Conservation (phyloP, 2,888 invertebrate species). For the Corythucha ciliata region DNA sequence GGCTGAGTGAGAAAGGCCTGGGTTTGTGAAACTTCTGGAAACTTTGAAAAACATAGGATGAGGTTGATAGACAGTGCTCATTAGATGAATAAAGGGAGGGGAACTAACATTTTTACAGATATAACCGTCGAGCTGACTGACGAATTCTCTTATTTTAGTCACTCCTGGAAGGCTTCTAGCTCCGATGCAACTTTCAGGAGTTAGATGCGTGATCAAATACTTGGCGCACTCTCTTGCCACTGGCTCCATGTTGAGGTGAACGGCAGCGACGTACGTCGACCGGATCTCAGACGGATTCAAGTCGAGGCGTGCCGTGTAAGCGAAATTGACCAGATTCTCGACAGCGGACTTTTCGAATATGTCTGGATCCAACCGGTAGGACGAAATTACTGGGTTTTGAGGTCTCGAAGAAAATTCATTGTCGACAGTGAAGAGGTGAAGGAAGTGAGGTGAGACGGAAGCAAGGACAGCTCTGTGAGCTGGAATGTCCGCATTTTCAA, state of each 20-base stretch:
- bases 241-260: slow-evolving; percentile 63
- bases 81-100: background rate
- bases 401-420: slow-evolving; percentile 40
- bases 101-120: slow-evolving; percentile 51
- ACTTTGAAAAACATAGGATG: slow-evolving; percentile 45
- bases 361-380: slow-evolving; percentile 55
- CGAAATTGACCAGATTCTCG: slow-evolving; percentile 67
- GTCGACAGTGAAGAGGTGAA: slow-evolving; percentile 59
- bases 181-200: slow-evolving; percentile 50
- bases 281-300: slow-evolving; percentile 52
- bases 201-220: slow-evolving; percentile 56
- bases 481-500: slow-evolving; percentile 59
- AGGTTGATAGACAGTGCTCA: background rate
- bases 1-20: slow-evolving; percentile 56
- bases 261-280: slow-evolving; percentile 70
- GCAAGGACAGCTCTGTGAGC: slow-evolving; percentile 73
- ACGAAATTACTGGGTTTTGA: slow-evolving; percentile 41
- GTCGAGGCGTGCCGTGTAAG: slow-evolving; percentile 62
- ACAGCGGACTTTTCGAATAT: slow-evolving; percentile 58
- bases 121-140: slow-evolving; percentile 57
- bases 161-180: slow-evolving; percentile 49
- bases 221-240: slow-evolving; percentile 62
- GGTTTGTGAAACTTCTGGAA: slow-evolving; percentile 54
- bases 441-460: slow-evolving; percentile 65
- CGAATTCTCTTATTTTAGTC: slow-evolving; percentile 47